These are phyloP conservation scores for Drosophila sordidula DNA, from an alignment of 2,888 invertebrate species.

Conservation along the genomic window DNA sequence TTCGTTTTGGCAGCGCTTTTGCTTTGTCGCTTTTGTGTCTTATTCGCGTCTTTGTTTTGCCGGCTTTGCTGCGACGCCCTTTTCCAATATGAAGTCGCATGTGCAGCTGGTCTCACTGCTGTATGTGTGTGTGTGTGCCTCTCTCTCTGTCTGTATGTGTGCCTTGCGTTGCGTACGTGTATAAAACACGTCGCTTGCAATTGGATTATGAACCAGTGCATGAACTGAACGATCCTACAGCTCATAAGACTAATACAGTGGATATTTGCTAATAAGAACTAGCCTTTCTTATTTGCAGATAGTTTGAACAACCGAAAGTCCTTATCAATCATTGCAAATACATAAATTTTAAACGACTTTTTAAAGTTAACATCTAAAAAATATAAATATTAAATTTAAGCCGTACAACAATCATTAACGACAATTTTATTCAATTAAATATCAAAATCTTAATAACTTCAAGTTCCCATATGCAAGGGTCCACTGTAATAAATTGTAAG, in stretches of 20 bases:
- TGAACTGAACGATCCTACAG: background rate
- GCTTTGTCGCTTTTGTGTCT: constrained; percentile 47
- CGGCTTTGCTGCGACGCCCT: constrained; percentile 68
- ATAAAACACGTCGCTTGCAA: constrained; percentile 16
- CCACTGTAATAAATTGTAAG: constrained; percentile 15
- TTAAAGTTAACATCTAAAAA: too few relatives aligned
- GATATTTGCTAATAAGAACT: background rate
- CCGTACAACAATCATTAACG: too few relatives aligned
- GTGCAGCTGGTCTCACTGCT: constrained; percentile 51
- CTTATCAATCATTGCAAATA: too few relatives aligned
- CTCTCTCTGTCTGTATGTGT: background rate
- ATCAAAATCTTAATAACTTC: too few relatives aligned
- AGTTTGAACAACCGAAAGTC: too few relatives aligned
- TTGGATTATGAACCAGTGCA: constrained; percentile 11
- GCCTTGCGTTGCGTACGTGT: constrained; percentile 11
- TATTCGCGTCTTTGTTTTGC: constrained; percentile 76
- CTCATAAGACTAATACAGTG: background rate
- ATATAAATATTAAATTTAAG: too few relatives aligned
- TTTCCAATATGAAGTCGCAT: constrained; percentile 63
- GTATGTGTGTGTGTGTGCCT: background rate
- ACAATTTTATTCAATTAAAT: background rate
- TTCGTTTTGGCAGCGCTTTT: constrained; percentile 43
- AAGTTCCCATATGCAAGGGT: background rate
- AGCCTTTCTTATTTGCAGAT: too few relatives aligned
- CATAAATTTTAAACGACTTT: too few relatives aligned